Percentiles rank a stretch among this genome's conserved stretches.
These are phyloP conservation scores for Natator depressus DNA, from an alignment of 2,113 vertebrate species.

Conservation along the genomic window DNA sequence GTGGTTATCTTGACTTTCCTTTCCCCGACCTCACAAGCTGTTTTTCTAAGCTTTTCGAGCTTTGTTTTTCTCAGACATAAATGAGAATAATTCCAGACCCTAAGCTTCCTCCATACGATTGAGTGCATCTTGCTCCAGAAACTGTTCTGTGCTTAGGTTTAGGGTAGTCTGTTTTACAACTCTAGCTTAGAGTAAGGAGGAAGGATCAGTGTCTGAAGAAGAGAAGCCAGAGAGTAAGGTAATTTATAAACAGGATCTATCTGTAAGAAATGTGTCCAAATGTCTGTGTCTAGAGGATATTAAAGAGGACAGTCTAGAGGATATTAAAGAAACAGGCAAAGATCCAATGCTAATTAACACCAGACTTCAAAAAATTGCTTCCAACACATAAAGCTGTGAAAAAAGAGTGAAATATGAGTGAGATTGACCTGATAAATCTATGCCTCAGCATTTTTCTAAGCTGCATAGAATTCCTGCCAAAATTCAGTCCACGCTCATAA, in stretches of 20 bases:
- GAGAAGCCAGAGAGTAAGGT: not conserved
- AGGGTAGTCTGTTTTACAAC: not conserved
- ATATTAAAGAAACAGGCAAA: not conserved
- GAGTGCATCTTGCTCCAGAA: not conserved
- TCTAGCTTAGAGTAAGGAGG: not conserved
- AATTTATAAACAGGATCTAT: not conserved
- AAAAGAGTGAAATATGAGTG: conserved; percentile 20
- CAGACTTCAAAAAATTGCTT: not conserved
- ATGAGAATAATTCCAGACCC: not conserved
- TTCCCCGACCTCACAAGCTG: not conserved
- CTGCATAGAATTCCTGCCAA: conserved; percentile 50
- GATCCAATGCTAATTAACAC: not conserved
- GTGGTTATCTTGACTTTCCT: not conserved
- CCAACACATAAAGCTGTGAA: conserved; percentile 26
- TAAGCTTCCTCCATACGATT: not conserved
- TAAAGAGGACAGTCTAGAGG: not conserved
- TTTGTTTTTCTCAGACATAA: not conserved
- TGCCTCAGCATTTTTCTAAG: conserved; percentile 60
- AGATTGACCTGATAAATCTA: conserved; percentile 59
- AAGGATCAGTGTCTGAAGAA: not conserved
- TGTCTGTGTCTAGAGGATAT: not conserved
- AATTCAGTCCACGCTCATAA: conserved; percentile 27
- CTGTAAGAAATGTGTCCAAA: not conserved
- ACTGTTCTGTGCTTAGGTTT: not conserved
- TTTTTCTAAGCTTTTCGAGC: conserved; percentile 9